Percentiles rank a stretch among this genome's conserved stretches.
phyloP scores from a whole-genome alignment of 2,113 vertebrate genomes.

The Phycodurus eques region DNA sequence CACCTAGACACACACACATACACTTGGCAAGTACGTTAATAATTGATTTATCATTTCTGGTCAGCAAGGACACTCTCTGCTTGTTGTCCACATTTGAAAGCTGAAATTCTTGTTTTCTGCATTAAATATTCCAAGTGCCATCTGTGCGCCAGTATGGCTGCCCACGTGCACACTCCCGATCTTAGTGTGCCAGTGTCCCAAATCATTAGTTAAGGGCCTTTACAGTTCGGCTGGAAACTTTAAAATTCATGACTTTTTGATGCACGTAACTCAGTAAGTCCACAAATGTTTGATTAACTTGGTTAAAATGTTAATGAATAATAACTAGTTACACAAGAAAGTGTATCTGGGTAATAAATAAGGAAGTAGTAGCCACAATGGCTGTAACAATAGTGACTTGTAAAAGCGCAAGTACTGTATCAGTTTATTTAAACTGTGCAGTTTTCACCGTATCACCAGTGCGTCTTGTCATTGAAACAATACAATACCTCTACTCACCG shows the following conservation, averaged over 20 bases:
- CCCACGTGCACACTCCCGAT: neutral
- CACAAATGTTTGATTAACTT: neutral
- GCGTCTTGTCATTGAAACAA: no score
- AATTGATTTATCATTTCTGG: slow-evolving; percentile 70
- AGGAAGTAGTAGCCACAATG: neutral
- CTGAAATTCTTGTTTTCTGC: slow-evolving; percentile 74
- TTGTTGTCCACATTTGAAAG: slow-evolving; percentile 68
- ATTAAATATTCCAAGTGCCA: slow-evolving; percentile 67
- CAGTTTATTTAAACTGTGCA: no score
- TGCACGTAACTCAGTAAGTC: neutral
- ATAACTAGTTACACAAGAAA: neutral
- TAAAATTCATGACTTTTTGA: neutral
- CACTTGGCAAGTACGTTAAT: slow-evolving; percentile 66
- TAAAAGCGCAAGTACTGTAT: neutral
- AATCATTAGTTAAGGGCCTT: neutral
- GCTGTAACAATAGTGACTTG: neutral
- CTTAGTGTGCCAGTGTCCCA: neutral
- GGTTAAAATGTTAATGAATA: neutral
- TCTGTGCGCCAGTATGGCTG: neutral
- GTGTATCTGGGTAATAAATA: no score
- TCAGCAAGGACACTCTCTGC: slow-evolving; percentile 54
- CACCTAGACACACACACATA: slow-evolving; percentile 16
- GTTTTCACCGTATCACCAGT: no score
- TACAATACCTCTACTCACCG: no score
- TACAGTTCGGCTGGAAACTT: neutral